A percentile compares a stretch with the other conserved stretches of the same genome.
phyloP scores from a whole-genome alignment of 1,140 invertebrate genomes.

The Meloidogyne floridensis region DNA sequence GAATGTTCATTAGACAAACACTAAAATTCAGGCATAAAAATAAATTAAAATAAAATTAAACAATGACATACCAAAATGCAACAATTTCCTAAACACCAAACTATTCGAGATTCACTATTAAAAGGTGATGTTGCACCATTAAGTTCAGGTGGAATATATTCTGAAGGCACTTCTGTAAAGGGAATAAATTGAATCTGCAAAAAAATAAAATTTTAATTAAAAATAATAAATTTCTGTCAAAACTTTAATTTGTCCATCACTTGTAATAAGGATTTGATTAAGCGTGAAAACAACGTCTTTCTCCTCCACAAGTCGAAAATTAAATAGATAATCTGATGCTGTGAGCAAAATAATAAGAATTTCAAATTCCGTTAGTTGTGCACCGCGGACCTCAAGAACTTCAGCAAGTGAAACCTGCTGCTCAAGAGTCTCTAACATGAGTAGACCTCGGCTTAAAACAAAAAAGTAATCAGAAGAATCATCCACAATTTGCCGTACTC shows the following conservation, averaged over 20 bases:
- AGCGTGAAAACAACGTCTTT: conserved; percentile 32
- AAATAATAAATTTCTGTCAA: conserved; percentile 2
- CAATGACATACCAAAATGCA: conserved; percentile 26
- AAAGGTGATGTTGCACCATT: not conserved
- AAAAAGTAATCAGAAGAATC: too few species aligned
- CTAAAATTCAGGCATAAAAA: conserved; percentile 5
- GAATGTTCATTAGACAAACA: conserved; percentile 14
- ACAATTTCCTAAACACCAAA: conserved; percentile 47
- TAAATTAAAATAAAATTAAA: not conserved
- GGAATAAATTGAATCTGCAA: conserved; percentile 30
- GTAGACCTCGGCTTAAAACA: not conserved
- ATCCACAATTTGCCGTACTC: too few species aligned
- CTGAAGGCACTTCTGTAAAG: conserved; percentile 8
- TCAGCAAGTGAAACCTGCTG: conserved; percentile 44
- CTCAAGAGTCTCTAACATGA: conserved; percentile 11
- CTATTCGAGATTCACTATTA: conserved; percentile 32
- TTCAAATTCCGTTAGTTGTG: conserved; percentile 35
- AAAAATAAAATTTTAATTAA: not conserved
- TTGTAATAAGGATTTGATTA: conserved; percentile 43
- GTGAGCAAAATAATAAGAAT: conserved; percentile 39
- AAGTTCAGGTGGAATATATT: conserved; percentile 46
- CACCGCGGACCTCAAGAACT: conserved; percentile 45
- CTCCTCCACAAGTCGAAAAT: not conserved
- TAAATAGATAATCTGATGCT: conserved; percentile 35
- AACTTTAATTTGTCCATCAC: conserved; percentile 45